These are phyloP conservation scores for Aurelia aurita complex sp. Pacific DNA, from an alignment of 30 jellyfish, hydroid and myxozoan genomes.

Conservation along the genomic window DNA sequence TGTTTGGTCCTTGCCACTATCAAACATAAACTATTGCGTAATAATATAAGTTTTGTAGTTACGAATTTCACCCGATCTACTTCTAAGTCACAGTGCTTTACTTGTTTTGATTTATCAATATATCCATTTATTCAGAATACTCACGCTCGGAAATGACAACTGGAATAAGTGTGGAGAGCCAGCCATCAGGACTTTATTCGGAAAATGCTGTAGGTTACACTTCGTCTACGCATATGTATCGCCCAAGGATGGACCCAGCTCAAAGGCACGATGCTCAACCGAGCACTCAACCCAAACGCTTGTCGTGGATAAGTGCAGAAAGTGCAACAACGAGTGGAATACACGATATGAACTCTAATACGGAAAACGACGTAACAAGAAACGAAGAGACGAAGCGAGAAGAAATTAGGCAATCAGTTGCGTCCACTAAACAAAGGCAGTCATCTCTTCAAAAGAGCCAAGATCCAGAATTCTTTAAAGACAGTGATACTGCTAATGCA, in stretches of 20 bases:
- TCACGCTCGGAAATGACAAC: constrained; percentile 89
- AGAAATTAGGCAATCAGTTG: neutral
- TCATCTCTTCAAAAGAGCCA: constrained; percentile 11
- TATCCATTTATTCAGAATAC: constrained; percentile 56
- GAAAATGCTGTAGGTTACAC: constrained; percentile 47
- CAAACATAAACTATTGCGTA: no score
- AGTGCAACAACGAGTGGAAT: constrained; percentile 92
- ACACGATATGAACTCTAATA: constrained; percentile 66
- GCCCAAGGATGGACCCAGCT: constrained; percentile 44
- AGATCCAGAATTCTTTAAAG: neutral
- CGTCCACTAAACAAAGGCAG: constrained; percentile 36
- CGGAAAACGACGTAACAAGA: constrained; percentile 20
- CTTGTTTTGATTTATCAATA: neutral
- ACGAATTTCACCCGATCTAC: no score
- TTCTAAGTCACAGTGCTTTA: no score
- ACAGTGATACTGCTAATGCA: constrained; percentile 55
- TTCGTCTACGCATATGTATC: constrained; percentile 4
- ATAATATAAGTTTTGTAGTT: no score
- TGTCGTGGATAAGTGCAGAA: constrained; percentile 90
- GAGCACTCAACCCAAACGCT: constrained; percentile 54
- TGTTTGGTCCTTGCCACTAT: no score
- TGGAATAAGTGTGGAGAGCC: constrained; percentile 97
- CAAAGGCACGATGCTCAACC: constrained; percentile 32
- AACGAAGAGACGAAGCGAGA: no score
- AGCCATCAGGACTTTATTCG: constrained; percentile 77